These are phyloP conservation scores for Radopholus similis DNA, from an alignment of 1,140 invertebrate species.

Conservation along the genomic window DNA sequence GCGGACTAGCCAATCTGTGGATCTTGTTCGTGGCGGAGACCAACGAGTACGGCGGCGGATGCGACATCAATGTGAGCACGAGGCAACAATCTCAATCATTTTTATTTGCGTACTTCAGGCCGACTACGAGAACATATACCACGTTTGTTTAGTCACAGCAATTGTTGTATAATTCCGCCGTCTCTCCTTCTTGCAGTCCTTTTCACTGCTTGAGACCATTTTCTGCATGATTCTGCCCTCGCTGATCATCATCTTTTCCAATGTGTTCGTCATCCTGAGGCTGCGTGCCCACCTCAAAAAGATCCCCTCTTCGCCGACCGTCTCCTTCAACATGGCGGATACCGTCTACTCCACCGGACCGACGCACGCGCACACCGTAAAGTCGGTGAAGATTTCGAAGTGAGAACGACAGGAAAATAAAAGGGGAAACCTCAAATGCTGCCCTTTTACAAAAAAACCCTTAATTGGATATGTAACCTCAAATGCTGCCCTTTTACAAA, in stretches of 20 bases:
- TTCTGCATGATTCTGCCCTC: constrained; percentile 52
- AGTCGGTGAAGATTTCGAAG: constrained; percentile 46
- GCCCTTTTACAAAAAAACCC: too few species aligned
- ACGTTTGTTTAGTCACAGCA: constrained; percentile 15
- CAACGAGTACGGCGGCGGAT: constrained; percentile 38
- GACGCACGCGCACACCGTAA: constrained; percentile 34
- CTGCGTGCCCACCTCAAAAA: constrained; percentile 45
- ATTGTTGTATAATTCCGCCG: not conserved
- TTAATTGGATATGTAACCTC: too few species aligned
- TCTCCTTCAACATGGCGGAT: constrained; percentile 55
- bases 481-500: too few species aligned
- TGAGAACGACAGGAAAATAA: constrained; percentile 8
- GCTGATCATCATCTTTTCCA: constrained; percentile 47
- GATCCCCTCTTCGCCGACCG: constrained; percentile 48
- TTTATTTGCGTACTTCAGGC: not conserved
- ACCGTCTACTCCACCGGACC: constrained; percentile 45
- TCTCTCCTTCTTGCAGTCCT: constrained; percentile 19
- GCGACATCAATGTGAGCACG: constrained; percentile 45
- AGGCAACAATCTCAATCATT: not conserved
- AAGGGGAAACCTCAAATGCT: too few species aligned
- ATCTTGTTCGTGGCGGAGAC: constrained; percentile 52
- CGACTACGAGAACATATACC: constrained; percentile 47
- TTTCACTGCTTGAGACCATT: constrained; percentile 44
- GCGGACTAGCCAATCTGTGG: constrained; percentile 48
- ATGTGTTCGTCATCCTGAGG: constrained; percentile 50